Evolutionary conservation across 2,113 vertebrate species (phyloP).

Genomic region (Serilophus lunatus): DNA sequence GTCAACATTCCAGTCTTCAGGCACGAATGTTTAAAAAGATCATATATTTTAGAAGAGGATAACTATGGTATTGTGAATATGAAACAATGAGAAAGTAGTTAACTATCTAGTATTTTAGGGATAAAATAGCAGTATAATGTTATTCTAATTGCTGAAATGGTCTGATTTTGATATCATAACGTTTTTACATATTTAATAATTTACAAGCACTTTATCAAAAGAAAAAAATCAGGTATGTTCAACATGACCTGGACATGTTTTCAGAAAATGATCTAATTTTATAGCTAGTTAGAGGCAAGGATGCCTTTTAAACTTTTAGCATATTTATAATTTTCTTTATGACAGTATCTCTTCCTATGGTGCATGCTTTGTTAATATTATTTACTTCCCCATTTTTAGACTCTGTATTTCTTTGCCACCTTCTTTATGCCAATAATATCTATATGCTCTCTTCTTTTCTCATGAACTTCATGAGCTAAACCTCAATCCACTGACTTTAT

Average conservation of each 20-base stretch:
- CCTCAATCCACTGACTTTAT: neutral
- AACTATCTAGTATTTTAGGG: neutral
- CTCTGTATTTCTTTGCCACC: rapidly evolving
- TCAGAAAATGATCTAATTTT: neutral
- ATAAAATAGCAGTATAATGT: neutral
- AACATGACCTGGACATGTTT: neutral
- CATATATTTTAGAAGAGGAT: neutral
- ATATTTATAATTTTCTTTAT: neutral
- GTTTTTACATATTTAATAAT: neutral
- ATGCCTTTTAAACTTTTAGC: neutral
- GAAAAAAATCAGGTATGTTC: neutral
- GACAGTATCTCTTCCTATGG: rapidly evolving
- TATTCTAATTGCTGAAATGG: neutral
- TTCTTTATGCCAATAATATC: neutral
- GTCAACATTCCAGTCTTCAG: neutral
- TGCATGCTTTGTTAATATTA: neutral
- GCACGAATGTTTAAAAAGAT: neutral
- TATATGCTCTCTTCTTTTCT: neutral
- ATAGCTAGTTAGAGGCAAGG: rapidly evolving
- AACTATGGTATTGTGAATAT: neutral
- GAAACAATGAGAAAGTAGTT: neutral
- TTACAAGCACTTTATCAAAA: neutral
- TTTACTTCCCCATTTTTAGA: neutral
- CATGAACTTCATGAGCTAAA: neutral
- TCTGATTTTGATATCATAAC: neutral